Base-by-base conservation (phyloP, 2,888 invertebrate species). In the Aphelenchoides bicaudatus region DNA sequence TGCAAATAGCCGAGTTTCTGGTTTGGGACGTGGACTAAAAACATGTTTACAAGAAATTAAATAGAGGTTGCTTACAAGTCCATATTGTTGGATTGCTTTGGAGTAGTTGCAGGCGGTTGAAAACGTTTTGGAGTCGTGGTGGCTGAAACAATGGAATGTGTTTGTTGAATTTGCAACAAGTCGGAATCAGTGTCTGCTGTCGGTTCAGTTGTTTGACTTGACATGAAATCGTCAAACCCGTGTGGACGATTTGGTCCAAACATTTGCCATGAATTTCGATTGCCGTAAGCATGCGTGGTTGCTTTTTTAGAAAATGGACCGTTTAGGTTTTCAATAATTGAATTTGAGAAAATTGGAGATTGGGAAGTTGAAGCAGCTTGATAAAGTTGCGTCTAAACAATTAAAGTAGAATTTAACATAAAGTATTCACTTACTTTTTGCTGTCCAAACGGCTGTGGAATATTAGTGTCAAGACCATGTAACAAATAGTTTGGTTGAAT, bases 221-320 rank as follows among this genome's bases (percentile, higher is more conserved):
- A 19, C 10, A 25, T 19, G 23, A 43, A 43, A n/a, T 43, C 43
- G 43, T 43, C 43, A 25, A 43, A 21, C 43, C 16, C 43, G 10
- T 43, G 16, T 8, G 43, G 43, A 10, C 21, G 16, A n/a, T 43
- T n/a, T n/a, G 43, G 16, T 10, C 25, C 25, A 25, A 43, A 19
- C 10, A 43, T 43, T n/a, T 19, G 25, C 43, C 43, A 43, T 25
- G 43, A 43, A n/a, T 25, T 43, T 43, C 43, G 43, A n/a, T 43
- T 43, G 16, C 43, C 43, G 43, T 43, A 43, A 6, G 43, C 43
- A 10, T 25, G 6, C 10, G 43, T 43, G 10, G 43, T 43, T 19
- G 43, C 43, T 10, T 8, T 21, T 43, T 43, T 43, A 6, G 43
- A 6, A 8, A 43, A 43, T 6, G 23, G 43, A 10, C 25, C 43